Evolutionary conservation across 2,113 vertebrate genomes (phyloP).

Genomic region (Lepus americanus): DNA sequence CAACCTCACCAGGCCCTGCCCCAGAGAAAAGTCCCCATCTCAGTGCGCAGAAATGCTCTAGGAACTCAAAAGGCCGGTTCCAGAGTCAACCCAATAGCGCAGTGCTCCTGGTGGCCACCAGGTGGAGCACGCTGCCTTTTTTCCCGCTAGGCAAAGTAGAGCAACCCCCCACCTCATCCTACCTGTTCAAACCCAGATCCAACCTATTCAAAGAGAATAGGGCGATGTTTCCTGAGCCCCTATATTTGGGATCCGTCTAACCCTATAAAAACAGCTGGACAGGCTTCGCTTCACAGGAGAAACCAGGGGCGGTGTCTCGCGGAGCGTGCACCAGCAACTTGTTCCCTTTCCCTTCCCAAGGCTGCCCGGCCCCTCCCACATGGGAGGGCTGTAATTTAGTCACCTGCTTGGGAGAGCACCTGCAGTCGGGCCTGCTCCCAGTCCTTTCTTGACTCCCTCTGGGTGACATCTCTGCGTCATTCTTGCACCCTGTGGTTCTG

Average conservation of each 20-base stretch:
- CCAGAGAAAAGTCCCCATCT: neutral
- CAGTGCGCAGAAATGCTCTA: neutral
- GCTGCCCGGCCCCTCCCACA: neutral
- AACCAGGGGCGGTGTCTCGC: neutral
- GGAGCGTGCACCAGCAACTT: neutral
- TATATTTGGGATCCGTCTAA: neutral
- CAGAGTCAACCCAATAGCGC: neutral
- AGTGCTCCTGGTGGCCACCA: slow-evolving; percentile 30
- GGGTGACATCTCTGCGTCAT: neutral
- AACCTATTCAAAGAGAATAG: neutral
- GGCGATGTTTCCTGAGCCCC: neutral
- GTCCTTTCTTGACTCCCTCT: neutral
- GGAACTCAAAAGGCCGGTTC: neutral
- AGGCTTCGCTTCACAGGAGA: neutral
- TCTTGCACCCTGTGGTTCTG: neutral
- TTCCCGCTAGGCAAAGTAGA: neutral
- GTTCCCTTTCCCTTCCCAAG: neutral
- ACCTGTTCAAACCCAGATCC: neutral
- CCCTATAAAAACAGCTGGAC: neutral
- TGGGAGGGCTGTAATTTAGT: neutral
- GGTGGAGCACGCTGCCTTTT: slow-evolving; percentile 15
- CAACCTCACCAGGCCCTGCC: neutral
- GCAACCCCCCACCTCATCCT: neutral
- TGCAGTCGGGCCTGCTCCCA: neutral
- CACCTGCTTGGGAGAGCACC: neutral